Conservation (phyloP, 2,113 vertebrate genomes). For the Barbus barbus region DNA sequence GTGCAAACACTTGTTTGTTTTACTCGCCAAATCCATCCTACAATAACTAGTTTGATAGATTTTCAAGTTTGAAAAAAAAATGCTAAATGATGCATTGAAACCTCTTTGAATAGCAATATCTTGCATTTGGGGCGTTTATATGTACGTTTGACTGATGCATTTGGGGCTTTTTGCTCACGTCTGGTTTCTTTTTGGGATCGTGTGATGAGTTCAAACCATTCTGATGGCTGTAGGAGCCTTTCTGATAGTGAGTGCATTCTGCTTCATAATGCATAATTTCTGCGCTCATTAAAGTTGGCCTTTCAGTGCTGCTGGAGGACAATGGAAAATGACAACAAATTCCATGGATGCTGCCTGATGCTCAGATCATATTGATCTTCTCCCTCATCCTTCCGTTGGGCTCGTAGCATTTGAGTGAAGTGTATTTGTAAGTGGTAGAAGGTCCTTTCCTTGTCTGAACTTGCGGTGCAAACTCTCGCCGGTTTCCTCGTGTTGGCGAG, state of each 20-base stretch:
- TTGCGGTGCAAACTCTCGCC: not conserved
- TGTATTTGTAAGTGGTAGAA: conserved; percentile 68
- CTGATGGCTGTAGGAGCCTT: not conserved
- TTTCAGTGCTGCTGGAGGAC: conserved; percentile 9
- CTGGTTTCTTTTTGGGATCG: not conserved
- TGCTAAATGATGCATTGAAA: not conserved
- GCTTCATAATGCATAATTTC: not conserved
- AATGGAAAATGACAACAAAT: conserved; percentile 19
- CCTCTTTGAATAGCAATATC: conserved; percentile 38
- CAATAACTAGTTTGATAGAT: not conserved
- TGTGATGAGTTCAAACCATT: not conserved
- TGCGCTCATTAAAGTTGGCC: not conserved
- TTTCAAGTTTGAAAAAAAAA: not conserved
- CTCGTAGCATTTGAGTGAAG: conserved; percentile 76
- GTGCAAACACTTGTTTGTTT: too few relatives aligned
- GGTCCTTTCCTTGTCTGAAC: conserved; percentile 58
- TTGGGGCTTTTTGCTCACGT: not conserved
- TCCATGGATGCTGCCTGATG: conserved; percentile 60
- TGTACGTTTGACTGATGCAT: not conserved
- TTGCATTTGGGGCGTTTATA: too few relatives aligned
- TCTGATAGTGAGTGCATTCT: not conserved
- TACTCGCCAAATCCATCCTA: not conserved
- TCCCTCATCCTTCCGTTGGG: conserved; percentile 65
- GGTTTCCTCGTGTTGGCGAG: not conserved
- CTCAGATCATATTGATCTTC: conserved; percentile 86